phyloP scores from a whole-genome alignment of 2,113 vertebrate genomes.

The Nyctibius bracteatus region DNA sequence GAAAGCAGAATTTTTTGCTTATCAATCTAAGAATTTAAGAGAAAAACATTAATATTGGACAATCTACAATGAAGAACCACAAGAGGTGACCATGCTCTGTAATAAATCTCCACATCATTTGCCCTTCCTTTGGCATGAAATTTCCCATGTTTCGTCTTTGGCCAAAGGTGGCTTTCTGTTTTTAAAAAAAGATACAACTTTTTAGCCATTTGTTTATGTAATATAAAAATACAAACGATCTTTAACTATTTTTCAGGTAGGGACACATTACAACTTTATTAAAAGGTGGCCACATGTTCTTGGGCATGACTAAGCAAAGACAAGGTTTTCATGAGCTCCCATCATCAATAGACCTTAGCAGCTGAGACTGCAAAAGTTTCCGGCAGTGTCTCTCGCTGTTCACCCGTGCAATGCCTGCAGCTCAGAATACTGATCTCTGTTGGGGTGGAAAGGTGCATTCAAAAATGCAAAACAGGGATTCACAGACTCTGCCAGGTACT shows the following conservation, averaged over 20 bases:
- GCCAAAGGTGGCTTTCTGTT: not conserved
- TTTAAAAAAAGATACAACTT: not conserved
- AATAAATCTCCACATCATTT: not conserved
- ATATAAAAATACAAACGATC: not conserved
- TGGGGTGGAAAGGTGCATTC: accelerated
- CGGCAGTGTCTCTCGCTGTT: not conserved
- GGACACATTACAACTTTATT: not conserved
- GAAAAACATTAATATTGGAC: not conserved
- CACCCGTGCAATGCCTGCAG: not conserved
- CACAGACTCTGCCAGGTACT: not conserved
- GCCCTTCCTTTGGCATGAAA: not conserved
- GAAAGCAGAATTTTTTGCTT: not conserved
- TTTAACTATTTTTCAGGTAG: not conserved
- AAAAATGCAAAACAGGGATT: not conserved
- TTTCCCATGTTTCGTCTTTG: not conserved
- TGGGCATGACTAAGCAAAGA: not conserved
- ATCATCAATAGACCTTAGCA: not conserved
- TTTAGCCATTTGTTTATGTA: not conserved
- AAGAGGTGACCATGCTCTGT: not conserved
- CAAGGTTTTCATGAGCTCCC: not conserved
- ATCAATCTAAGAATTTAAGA: not conserved
- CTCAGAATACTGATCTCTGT: not conserved
- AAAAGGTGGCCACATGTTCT: not conserved
- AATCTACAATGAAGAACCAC: not conserved
- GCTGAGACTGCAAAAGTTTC: not conserved